Conservation (phyloP, 2,888 invertebrate species). For the Amitus sp. region DNA sequence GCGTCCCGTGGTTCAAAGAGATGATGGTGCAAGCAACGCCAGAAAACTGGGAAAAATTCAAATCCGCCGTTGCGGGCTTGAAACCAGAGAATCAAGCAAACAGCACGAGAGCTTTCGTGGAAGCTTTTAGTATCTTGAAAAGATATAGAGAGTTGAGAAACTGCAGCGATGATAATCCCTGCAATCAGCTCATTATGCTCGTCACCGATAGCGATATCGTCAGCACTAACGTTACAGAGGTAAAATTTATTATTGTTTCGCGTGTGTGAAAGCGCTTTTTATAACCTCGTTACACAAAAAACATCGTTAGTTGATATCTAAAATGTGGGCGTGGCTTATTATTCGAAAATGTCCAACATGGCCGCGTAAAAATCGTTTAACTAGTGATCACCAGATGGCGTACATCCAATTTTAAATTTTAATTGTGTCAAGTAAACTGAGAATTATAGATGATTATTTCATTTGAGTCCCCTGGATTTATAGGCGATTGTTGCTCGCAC, state of each 20-base stretch:
- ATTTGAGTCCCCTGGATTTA: too few species aligned
- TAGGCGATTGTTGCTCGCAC: too few species aligned
- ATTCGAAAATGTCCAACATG: too few species aligned
- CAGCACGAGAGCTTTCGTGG: constrained; percentile 81
- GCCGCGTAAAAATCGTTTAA: too few species aligned
- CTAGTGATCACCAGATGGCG: too few species aligned
- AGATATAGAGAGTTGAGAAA: constrained; percentile 69
- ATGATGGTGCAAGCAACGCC: constrained; percentile 88
- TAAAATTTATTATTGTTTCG: constrained; percentile 29
- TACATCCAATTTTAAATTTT: too few species aligned
- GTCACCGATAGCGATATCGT: constrained; percentile 97
- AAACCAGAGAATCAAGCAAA: constrained; percentile 84
- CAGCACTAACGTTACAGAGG: constrained; percentile 86
- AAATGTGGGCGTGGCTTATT: too few species aligned
- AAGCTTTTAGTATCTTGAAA: constrained; percentile 85
- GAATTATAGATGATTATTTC: too few species aligned
- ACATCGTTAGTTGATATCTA: too few species aligned
- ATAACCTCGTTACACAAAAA: too few species aligned
- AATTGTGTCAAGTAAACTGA: too few species aligned
- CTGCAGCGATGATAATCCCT: constrained; percentile 73
- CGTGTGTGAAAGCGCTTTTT: too few species aligned
- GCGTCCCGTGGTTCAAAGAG: constrained; percentile 85
- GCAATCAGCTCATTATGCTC: constrained; percentile 97
- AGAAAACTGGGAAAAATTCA: constrained; percentile 83
- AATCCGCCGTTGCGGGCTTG: constrained; percentile 74